Conservation (phyloP, 1,140 invertebrate species). For the Drosophila serrata region DNA sequence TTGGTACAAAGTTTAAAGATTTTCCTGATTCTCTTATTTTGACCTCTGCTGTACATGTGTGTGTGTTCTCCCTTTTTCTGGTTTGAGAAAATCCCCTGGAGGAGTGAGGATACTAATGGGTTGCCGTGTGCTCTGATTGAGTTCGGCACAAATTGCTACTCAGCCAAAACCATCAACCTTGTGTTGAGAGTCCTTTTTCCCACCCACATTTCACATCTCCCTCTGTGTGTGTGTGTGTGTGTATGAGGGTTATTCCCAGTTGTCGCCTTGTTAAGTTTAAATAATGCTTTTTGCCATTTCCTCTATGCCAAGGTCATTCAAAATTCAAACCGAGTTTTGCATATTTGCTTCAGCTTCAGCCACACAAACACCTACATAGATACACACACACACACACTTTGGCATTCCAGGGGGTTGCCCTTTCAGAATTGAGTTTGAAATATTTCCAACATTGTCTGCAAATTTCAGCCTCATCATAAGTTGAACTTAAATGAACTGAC, state of each 20-base stretch:
- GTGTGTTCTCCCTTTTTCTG: conserved; percentile 41
- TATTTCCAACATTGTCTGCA: conserved; percentile 76
- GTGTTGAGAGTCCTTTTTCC: neutral
- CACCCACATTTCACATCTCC: conserved; percentile 6
- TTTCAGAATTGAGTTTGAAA: conserved; percentile 53
- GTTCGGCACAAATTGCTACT: conserved; percentile 61
- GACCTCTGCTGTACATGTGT: conserved; percentile 8
- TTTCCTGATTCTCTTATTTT: neutral
- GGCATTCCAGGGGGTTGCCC: conserved; percentile 43
- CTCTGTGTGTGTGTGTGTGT: neutral
- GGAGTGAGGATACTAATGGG: conserved; percentile 71
- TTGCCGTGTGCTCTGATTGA: conserved; percentile 80
- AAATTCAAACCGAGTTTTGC: conserved; percentile 81
- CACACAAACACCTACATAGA: conserved; percentile 12
- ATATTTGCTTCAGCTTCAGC: conserved; percentile 40
- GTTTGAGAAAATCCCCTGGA: conserved; percentile 23
- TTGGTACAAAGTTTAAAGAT: neutral
- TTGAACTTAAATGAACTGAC: conserved; percentile 82
- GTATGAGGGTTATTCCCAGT: conserved; percentile 48
- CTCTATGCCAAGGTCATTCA: conserved; percentile 85
- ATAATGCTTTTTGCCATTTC: conserved; percentile 79
- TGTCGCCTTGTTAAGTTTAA: conserved; percentile 81
- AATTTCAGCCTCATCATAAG: conserved; percentile 78
- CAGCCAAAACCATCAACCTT: conserved; percentile 48
- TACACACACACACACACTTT: conserved; percentile 16